These are phyloP conservation scores for Platycercus adscitus DNA, from an alignment of 2,113 vertebrate species.

Conservation along the genomic window DNA sequence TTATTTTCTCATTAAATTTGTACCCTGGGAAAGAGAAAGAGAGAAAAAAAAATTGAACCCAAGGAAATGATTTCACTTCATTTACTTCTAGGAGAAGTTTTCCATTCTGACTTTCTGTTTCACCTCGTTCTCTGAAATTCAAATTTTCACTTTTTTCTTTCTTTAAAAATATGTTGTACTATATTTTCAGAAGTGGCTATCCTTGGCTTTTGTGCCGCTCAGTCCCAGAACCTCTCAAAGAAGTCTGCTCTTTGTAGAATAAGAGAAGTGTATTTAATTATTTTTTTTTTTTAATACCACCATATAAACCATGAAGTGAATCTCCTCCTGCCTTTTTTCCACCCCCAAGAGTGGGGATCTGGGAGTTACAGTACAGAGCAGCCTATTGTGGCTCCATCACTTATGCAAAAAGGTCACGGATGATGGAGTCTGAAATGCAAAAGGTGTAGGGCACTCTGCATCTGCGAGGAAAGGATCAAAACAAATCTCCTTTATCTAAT, in stretches of 20 bases:
- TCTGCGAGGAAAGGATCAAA: conserved; percentile 17
- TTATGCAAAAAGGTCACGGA: not conserved
- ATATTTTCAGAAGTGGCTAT: not conserved
- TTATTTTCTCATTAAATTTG: not conserved
- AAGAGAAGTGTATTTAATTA: not conserved
- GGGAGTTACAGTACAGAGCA: not conserved
- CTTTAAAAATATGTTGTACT: not conserved
- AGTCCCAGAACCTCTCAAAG: not conserved
- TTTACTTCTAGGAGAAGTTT: not conserved
- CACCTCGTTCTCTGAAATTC: not conserved
- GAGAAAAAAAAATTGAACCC: not conserved
- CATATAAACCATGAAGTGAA: not conserved
- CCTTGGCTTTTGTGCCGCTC: not conserved
- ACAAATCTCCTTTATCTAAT: conserved; percentile 60
- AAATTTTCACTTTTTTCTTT: not conserved
- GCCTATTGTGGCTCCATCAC: not conserved
- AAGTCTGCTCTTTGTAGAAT: not conserved
- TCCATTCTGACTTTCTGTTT: not conserved
- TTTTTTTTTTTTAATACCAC: not conserved
- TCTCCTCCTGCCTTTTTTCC: not conserved
- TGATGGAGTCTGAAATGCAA: not conserved
- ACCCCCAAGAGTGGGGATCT: not conserved
- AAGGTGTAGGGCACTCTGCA: conserved; percentile 23
- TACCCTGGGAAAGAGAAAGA: not conserved
- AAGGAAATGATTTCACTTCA: not conserved